These are phyloP conservation scores for Lasioglossum villosulum DNA, from an alignment of 2,888 invertebrate species.

Conservation along the genomic window DNA sequence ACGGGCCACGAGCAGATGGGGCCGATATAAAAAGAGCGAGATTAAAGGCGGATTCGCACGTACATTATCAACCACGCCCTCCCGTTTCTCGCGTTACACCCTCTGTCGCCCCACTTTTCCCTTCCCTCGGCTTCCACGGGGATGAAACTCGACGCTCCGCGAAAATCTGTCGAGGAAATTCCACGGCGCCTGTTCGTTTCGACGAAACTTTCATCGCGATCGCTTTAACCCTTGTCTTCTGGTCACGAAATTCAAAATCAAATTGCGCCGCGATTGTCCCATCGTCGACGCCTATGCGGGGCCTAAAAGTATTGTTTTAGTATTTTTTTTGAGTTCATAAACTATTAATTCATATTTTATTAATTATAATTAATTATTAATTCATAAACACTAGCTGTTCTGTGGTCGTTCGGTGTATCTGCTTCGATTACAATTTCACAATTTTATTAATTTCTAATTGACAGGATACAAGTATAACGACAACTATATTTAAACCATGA, in stretches of 20 bases:
- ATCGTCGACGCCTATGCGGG: too few relatives aligned
- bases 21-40: constrained; percentile 43
- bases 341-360: too few relatives aligned
- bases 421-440: too few relatives aligned
- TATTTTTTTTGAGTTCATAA: too few relatives aligned
- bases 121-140: not conserved
- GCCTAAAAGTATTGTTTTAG: too few relatives aligned
- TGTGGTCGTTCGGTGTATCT: too few relatives aligned
- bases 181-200: not conserved
- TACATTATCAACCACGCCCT: constrained; percentile 44
- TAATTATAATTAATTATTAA: too few relatives aligned
- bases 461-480: too few relatives aligned
- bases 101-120: not conserved
- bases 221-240: not conserved
- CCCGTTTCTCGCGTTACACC: not conserved
- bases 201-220: not conserved
- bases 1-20: constrained; percentile 40
- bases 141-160: constrained; percentile 1
- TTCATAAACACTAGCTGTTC: too few relatives aligned
- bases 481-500: too few relatives aligned
- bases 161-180: not conserved
- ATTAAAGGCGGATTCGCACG: constrained; percentile 62
- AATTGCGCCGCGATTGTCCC: not conserved
- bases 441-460: too few relatives aligned
- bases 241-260: not conserved